A percentile compares a stretch with the other conserved stretches of the same genome.
phyloP scores from a whole-genome alignment of 2,797 vertebrate species.

The Gymnothorax reevesii region DNA sequence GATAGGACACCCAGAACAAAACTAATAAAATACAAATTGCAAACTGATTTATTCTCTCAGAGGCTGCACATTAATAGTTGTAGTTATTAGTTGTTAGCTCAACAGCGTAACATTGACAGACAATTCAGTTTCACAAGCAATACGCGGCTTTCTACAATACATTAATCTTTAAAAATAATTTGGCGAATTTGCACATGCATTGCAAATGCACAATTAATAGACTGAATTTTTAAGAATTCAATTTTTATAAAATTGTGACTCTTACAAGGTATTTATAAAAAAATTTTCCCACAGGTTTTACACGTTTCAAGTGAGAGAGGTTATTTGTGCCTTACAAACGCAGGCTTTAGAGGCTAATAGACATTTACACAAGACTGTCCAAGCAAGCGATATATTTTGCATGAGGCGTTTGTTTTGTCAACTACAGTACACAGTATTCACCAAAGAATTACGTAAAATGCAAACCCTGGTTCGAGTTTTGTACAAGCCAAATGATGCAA shows the following conservation, averaged over 20 bases:
- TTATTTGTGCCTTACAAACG: neutral
- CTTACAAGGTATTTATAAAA: neutral
- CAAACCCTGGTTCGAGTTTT: slow-evolving; percentile 18
- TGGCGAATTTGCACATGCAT: neutral
- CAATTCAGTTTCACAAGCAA: too few relatives aligned
- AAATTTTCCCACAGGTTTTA: neutral
- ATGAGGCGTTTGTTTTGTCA: slow-evolving; percentile 15
- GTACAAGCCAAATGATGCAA: slow-evolving; percentile 35
- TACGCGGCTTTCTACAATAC: too few relatives aligned
- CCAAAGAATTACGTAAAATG: slow-evolving; percentile 13
- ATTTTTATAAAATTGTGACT: neutral
- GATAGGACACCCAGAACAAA: neutral
- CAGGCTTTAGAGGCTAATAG: neutral
- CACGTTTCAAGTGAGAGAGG: neutral
- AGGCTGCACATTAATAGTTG: too few relatives aligned
- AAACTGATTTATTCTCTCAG: too few relatives aligned
- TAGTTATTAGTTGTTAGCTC: too few relatives aligned
- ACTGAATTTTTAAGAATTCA: neutral
- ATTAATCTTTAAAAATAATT: too few relatives aligned
- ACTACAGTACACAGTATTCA: slow-evolving; percentile 16
- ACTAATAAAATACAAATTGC: neutral
- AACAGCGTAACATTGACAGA: too few relatives aligned
- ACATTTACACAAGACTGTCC: neutral
- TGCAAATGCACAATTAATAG: neutral
- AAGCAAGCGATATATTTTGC: neutral